phyloP scores from a whole-genome alignment of 2,113 vertebrate genomes.

The Heliornis fulica region DNA sequence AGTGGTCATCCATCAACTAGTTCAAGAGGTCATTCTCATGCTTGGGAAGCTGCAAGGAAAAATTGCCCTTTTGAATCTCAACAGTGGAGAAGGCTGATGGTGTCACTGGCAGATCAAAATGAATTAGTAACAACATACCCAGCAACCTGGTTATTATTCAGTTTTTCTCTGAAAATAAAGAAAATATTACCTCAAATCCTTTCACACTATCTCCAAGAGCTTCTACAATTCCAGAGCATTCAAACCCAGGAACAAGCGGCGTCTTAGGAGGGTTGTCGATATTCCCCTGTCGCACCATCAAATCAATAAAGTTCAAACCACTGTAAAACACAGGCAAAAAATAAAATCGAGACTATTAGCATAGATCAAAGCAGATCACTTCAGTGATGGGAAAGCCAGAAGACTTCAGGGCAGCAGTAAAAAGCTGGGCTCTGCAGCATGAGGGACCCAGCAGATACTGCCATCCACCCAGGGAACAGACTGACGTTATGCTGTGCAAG shows the following conservation, averaged over 20 bases:
- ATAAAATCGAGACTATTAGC: background rate
- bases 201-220: conserved; percentile 87
- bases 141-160: background rate
- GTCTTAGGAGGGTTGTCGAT: conserved; percentile 97
- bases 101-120: background rate
- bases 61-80: background rate
- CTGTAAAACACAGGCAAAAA: conserved; percentile 68
- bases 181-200: conserved; percentile 87
- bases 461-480: fast-evolving
- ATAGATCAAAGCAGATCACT: background rate
- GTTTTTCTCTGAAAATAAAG: background rate
- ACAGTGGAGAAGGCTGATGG: background rate
- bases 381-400: background rate
- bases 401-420: background rate
- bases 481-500: background rate
- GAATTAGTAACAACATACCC: background rate
- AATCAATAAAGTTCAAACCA: conserved; percentile 95
- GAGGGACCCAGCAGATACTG: background rate
- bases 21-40: background rate
- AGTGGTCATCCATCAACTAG: background rate
- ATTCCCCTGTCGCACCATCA: conserved; percentile 97
- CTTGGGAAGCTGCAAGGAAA: background rate
- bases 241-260: conserved; percentile 93
- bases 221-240: conserved; percentile 96
- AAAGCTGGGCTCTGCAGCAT: background rate